Conservation (phyloP, 2,113 vertebrate genomes). For the Psophia crepitans region DNA sequence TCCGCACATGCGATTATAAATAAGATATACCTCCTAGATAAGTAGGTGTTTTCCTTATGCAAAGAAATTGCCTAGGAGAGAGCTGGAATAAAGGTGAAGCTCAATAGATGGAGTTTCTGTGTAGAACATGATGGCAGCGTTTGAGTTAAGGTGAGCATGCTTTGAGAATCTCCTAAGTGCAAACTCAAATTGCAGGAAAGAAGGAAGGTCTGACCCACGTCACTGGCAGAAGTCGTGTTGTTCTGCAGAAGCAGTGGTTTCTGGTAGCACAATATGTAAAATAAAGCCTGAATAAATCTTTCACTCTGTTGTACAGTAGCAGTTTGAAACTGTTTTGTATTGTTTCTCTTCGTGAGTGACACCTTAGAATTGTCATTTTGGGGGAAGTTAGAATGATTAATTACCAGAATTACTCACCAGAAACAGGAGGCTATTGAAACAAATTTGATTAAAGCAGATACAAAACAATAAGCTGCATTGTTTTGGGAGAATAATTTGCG, state of each 20-base stretch:
- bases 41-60: neutral
- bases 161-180: neutral
- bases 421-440: neutral
- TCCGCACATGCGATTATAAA: neutral
- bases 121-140: neutral
- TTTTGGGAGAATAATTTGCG: neutral
- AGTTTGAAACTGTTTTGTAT: neutral
- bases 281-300: neutral
- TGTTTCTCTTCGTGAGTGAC: neutral
- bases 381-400: neutral
- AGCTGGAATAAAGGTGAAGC: neutral
- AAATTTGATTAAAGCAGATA: neutral
- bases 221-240: neutral
- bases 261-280: neutral
- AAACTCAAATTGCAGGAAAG: neutral
- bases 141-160: neutral
- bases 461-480: neutral
- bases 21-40: neutral
- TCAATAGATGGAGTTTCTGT: neutral
- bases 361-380: neutral
- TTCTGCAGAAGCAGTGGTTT: neutral
- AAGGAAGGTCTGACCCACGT: neutral
- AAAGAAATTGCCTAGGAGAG: neutral
- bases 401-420: neutral
- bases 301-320: neutral